These are phyloP conservation scores for Poecilia wingei DNA, from an alignment of 2,797 vertebrate species.

Conservation along the genomic window DNA sequence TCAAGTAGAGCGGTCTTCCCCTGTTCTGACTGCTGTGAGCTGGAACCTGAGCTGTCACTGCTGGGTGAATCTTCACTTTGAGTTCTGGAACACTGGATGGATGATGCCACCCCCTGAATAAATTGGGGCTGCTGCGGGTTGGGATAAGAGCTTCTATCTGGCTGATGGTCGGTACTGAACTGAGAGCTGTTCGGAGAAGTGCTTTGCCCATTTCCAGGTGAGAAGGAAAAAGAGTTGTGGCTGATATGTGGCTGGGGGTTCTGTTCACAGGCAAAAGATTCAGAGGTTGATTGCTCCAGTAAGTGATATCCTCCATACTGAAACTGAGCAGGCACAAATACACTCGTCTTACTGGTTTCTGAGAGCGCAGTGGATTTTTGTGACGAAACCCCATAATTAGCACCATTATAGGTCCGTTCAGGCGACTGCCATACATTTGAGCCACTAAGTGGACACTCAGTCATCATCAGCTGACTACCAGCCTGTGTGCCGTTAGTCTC, in stretches of 20 bases:
- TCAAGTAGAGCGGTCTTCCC: constrained; percentile 83
- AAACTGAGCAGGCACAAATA: constrained; percentile 80
- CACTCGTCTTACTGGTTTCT: constrained; percentile 78
- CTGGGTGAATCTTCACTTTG: constrained; percentile 80
- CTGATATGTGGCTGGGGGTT: constrained; percentile 77
- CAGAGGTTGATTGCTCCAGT: constrained; percentile 81
- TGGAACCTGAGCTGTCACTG: constrained; percentile 82
- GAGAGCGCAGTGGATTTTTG: constrained; percentile 83
- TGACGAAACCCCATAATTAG: constrained; percentile 83
- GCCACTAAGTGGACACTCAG: constrained; percentile 86
- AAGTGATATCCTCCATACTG: constrained; percentile 87
- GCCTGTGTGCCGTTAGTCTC: constrained; percentile 78
- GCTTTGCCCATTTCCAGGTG: constrained; percentile 82
- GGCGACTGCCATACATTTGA: constrained; percentile 85
- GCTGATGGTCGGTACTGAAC: constrained; percentile 76
- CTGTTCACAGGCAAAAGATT: constrained; percentile 79
- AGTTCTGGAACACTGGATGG: constrained; percentile 80
- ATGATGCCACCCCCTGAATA: constrained; percentile 77
- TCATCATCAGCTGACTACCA: constrained; percentile 83
- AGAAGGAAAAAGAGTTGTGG: constrained; percentile 83
- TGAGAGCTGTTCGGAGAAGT: constrained; percentile 73
- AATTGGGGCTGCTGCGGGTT: constrained; percentile 78
- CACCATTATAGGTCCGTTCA: constrained; percentile 88
- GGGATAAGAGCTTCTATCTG: constrained; percentile 77
- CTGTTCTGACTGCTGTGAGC: constrained; percentile 81